These are phyloP conservation scores for Artibeus lituratus DNA, from an alignment of 2,797 vertebrate species.

Conservation along the genomic window DNA sequence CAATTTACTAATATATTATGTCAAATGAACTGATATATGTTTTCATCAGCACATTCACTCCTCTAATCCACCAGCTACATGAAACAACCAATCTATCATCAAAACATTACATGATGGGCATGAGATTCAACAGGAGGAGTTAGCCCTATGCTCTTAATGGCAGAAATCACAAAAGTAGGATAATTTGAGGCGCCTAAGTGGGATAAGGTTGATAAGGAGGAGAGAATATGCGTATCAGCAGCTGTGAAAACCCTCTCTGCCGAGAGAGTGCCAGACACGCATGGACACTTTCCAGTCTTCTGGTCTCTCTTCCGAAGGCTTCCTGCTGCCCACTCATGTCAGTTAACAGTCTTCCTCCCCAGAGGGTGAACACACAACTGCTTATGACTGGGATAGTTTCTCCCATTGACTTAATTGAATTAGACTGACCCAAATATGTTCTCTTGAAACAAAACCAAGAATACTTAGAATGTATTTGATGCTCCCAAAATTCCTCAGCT, in stretches of 20 bases:
- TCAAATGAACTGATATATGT: neutral
- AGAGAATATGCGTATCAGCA: neutral
- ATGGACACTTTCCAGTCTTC: neutral
- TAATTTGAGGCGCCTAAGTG: neutral
- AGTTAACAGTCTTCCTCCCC: neutral
- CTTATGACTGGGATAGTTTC: neutral
- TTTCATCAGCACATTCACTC: neutral
- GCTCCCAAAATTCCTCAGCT: neutral
- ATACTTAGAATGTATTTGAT: neutral
- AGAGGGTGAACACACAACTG: neutral
- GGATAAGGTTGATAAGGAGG: neutral
- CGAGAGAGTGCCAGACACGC: neutral
- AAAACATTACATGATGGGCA: neutral
- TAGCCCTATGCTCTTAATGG: neutral
- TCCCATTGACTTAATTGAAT: neutral
- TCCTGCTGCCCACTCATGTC: neutral
- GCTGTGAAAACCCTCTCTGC: neutral
- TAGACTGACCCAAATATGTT: neutral
- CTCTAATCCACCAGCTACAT: neutral
- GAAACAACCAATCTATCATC: neutral
- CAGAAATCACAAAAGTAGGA: neutral
- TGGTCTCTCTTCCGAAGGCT: neutral
- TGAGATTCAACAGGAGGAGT: neutral
- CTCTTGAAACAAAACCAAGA: neutral
- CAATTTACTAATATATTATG: neutral